Evolutionary conservation across 2,113 vertebrate species (phyloP).

Genomic region (Sander vitreus): DNA sequence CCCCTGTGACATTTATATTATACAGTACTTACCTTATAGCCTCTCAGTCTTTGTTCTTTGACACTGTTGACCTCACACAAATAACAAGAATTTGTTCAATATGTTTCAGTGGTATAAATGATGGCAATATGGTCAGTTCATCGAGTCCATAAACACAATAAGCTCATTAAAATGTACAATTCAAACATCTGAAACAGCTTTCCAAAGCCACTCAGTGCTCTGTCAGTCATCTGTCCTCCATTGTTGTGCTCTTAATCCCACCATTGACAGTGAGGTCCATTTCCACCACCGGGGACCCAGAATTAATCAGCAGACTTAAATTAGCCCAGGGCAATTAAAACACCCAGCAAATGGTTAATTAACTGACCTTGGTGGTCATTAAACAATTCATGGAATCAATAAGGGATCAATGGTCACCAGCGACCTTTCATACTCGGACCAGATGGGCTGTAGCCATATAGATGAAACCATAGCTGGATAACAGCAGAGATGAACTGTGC

Average conservation of each 20-base stretch:
- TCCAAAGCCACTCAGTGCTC: slow-evolving; percentile 78
- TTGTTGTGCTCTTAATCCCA: slow-evolving; percentile 79
- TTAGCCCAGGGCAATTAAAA: slow-evolving; percentile 81
- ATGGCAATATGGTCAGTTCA: slow-evolving; percentile 55
- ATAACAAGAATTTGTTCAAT: slow-evolving; percentile 58
- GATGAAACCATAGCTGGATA: slow-evolving; percentile 69
- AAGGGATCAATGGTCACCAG: slow-evolving; percentile 76
- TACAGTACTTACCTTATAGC: neutral
- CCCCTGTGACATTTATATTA: slow-evolving; percentile 8
- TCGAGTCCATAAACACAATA: slow-evolving; percentile 60
- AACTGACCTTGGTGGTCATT: slow-evolving; percentile 77
- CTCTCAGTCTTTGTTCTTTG: slow-evolving; percentile 36
- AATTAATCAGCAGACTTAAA: slow-evolving; percentile 76
- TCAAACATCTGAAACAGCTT: slow-evolving; percentile 71
- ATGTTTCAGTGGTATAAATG: slow-evolving; percentile 60
- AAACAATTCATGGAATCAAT: slow-evolving; percentile 78
- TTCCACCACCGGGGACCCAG: slow-evolving; percentile 58
- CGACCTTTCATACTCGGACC: slow-evolving; percentile 65
- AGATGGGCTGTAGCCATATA: slow-evolving; percentile 78
- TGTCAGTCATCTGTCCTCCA: slow-evolving; percentile 79
- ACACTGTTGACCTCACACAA: slow-evolving; percentile 61
- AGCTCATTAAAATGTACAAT: slow-evolving; percentile 70
- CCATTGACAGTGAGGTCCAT: slow-evolving; percentile 62
- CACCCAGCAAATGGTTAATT: slow-evolving; percentile 72
- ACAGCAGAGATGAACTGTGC: slow-evolving; percentile 65